Base-by-base conservation (phyloP, 1,140 invertebrate genomes). In the Andricus grossulariae region DNA sequence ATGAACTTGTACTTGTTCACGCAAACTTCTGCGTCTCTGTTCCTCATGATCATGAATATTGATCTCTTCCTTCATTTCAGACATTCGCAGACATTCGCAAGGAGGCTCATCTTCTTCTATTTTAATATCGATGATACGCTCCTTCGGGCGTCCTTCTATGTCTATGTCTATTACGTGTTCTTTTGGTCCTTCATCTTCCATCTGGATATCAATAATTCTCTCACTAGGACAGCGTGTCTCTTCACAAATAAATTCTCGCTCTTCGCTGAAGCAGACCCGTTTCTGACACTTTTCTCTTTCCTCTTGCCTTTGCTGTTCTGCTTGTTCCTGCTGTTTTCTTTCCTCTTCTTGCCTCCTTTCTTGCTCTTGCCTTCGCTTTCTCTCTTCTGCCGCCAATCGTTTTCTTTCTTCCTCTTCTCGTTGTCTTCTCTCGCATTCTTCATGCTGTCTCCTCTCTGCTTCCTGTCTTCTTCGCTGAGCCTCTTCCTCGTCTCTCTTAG, bases 1-100 rank as follows among this genome's bases (percentile, higher is more conserved):
- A 78, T 92, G 90, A 7, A 91, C 87, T 11, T 91, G 84, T 0
- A 92, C 91, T 72, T 92, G 91, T 75, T 92, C 90, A 0, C 90
- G 85, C 6, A 92, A 76, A 73, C 88, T 91, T 72, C 71, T 86
- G 50, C 80, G 85, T 45, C 83, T 85, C 21, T 88, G 83, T 57
- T 89, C 89, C 21, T 89, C 85, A 0, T 85, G 50, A 18, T 86
- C 82, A 50, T 87, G 81, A 39, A 84, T 78, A n/a, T 85, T 77
- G 7, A 90, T 79, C 54, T 86, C 85, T 73, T 85, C 85, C 15
- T 72, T 88, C 16, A 80, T 32, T 72, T 72, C 54, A 84, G 57
- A n/a, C 82, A 79, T 78, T 85, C 77, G 39, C 81, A 32, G 83
- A 39, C 74, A 84, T 73, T 85, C 81, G 60, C 80, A 87, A 6